Evolutionary conservation across 1,140 invertebrate species (phyloP), one percentile per base, ranked within the genome.

Genomic region (Drosophila obscura): DNA sequence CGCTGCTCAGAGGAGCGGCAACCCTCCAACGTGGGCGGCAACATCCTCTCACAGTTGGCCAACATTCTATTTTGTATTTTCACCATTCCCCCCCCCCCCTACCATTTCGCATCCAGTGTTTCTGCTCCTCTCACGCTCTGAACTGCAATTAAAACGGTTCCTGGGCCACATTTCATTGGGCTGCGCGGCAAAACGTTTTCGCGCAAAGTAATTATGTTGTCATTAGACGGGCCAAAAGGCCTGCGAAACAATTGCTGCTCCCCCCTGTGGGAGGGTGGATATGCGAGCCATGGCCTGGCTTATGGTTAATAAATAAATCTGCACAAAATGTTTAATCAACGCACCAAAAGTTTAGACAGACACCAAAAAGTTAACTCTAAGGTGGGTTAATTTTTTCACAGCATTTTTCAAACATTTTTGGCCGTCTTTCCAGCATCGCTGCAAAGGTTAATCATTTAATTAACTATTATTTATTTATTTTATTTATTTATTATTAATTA

Each of bases 181-280:
- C 19, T 19, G 19, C 59, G 26, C 45, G 43, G 5, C 28, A 9
- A 80, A 44, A 19, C 46, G 60, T 67, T 81, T 74, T 73, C 8
- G 60, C 49, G 19, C 19, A 49, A 82, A 63, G 71, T 79, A 83
- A 83, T 83, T 83, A 83, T 78, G 66, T 78, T 83, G 80, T 83
- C 80, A 82, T 75, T 83, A 78, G 19, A 19, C 51, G 39, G 53
- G 19, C 19, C 13, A 63, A 43, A 39, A 19, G 16, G 26, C 2
- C 15, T 7, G n/a, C 1, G 13, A 43, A 61, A 16, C 16, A 16
- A 16, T 16, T 1, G 0, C 16, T 16, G 16, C 16, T 1, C 16
- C 16, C 16, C 16, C 16, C 16, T 16, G 16, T 0, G 0, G 16
- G 16, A 16, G 16, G 16, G 16, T 16, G 16, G 16, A 16, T 16